Percentiles rank a stretch among this genome's conserved stretches.
These are phyloP conservation scores for Cichladusa arquata DNA, from an alignment of 2,113 vertebrate species.

Conservation along the genomic window DNA sequence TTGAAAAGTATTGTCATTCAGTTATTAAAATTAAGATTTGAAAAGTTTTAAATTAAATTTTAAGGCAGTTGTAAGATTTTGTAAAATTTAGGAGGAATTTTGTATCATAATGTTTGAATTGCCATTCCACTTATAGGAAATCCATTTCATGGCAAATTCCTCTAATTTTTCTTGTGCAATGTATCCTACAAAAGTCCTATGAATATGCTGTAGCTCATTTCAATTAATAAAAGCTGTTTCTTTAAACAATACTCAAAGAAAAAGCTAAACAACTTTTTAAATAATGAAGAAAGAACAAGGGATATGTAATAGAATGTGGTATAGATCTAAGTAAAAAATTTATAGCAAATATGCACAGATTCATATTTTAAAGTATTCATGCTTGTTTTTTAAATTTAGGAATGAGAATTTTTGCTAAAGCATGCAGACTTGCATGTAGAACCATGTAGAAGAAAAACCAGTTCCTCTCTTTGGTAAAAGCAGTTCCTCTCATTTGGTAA, in stretches of 20 bases:
- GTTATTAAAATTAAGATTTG: neutral
- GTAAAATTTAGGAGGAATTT: neutral
- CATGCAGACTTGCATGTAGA: neutral
- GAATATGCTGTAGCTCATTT: neutral
- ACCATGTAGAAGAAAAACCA: neutral
- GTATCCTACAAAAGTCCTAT: neutral
- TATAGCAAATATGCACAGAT: neutral
- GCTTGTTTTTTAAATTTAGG: neutral
- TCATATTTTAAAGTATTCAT: neutral
- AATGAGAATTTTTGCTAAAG: neutral
- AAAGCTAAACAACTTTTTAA: neutral
- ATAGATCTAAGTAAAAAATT: neutral
- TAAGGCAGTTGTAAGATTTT: neutral
- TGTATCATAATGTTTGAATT: neutral
- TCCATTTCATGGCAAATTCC: neutral
- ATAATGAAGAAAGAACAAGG: neutral
- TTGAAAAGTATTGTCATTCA: neutral
- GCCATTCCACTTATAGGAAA: neutral
- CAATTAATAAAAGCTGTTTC: neutral
- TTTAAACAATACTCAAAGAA: neutral
- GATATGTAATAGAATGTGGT: neutral
- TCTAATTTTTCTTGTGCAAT: neutral
- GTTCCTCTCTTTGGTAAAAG: neutral
- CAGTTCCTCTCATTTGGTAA: neutral
- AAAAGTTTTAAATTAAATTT: neutral